Conservation (phyloP, 2,113 vertebrate genomes). For the Noctilio leporinus region DNA sequence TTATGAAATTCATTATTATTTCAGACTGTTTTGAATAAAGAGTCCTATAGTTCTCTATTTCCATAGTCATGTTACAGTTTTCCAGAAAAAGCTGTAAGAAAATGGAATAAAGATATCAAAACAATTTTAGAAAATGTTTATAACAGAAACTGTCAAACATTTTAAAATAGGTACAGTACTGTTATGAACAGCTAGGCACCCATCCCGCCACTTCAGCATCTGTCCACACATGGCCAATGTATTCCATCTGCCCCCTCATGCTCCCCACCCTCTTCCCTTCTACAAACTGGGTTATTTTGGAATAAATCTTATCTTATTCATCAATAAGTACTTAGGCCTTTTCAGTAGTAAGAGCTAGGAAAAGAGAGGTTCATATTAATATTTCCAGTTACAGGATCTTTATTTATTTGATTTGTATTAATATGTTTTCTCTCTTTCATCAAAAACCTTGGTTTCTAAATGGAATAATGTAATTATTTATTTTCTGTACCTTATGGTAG, state of each 20-base stretch:
- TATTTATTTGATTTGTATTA: background rate
- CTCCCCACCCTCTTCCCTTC: background rate
- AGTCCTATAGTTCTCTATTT: constrained; percentile 27
- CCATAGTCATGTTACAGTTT: constrained; percentile 9
- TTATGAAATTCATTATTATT: constrained; percentile 24
- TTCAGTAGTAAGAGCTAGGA: background rate
- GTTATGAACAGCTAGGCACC: background rate
- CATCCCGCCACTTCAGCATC: background rate
- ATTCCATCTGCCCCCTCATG: background rate
- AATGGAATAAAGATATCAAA: background rate
- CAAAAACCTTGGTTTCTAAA: background rate
- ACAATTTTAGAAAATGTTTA: background rate
- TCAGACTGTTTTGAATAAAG: background rate
- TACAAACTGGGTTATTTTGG: background rate
- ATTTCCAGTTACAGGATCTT: background rate
- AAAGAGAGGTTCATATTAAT: background rate
- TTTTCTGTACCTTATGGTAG: background rate
- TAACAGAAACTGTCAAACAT: background rate
- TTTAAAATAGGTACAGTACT: background rate
- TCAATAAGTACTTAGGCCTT: background rate
- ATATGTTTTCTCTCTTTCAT: background rate
- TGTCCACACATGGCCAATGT: background rate
- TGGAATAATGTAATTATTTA: background rate
- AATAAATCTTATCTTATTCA: background rate
- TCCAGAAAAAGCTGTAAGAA: background rate